Evolutionary conservation across 2,888 invertebrate species (phyloP).

Genomic region (Yponomeuta plumbellus): DNA sequence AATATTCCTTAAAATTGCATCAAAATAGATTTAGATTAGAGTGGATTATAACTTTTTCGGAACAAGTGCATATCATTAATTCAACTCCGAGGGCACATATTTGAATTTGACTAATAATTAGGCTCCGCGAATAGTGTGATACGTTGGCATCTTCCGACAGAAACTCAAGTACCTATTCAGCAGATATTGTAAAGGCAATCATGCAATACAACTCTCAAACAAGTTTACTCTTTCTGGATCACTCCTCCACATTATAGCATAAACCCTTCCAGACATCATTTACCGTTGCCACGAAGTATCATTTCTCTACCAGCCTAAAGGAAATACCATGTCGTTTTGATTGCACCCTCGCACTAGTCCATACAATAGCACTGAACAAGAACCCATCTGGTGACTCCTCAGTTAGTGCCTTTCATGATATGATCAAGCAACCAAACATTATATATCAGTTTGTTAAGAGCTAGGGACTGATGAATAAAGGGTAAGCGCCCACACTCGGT

Average conservation of each 20-base stretch:
- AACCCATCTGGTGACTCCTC: not conserved
- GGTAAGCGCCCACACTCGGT: conserved; percentile 38
- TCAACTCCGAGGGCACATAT: no score
- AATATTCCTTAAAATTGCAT: no score
- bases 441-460: not conserved
- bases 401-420: not conserved
- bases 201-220: no score
- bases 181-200: no score
- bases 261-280: not conserved
- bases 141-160: no score
- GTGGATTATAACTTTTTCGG: no score
- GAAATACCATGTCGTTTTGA: not conserved
- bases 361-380: conserved; percentile 20
- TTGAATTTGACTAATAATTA: no score
- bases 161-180: no score
- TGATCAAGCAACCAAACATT: not conserved
- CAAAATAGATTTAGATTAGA: no score
- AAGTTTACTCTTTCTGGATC: not conserved
- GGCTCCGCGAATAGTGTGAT: no score
- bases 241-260: not conserved
- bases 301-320: not conserved
- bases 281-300: conserved; percentile 4
- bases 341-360: conserved; percentile 5
- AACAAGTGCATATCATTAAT: no score
- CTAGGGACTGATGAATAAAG: not conserved